Evolutionary conservation across 2,888 invertebrate species (phyloP), one percentile per base, ranked within the genome.

Genomic region (Latrodectus hesperus): DNA sequence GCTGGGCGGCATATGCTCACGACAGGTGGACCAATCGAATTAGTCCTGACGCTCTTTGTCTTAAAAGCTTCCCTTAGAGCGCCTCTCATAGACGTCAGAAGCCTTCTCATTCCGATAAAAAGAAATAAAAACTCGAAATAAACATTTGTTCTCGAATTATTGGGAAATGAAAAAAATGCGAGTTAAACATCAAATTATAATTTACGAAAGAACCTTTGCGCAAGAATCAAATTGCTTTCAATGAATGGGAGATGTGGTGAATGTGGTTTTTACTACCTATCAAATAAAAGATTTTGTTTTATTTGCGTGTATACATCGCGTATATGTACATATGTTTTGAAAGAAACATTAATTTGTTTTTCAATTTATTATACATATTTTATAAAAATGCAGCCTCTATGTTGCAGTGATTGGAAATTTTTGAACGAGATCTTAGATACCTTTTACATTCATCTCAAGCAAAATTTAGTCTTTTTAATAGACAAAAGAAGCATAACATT

Each of bases 11-110:
- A 84, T 84, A 22, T 73, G 84, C 72, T 55, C 17, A 67, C 65
- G 84, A 84, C 84, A 84, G 84, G 78, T 84, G 78, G 67, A 55
- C 84, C 84, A 84, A 84, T 84, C 77, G 84, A 84, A 84, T 84
- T 84, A 84, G 71, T 67, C 60, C 51, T 64, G 67, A 78, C 71
- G 67, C 77, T 84, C 84, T 78, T 38, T 78, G 77, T 74, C 72
- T 78, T 84, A 84, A 84, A 84, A 84, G 84, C 77, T 72, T 84
- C 77, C 67, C 22, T 49, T 17, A 52, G 64, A 81, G 22, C 51
- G 22, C 67, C 52, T 77, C 51, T n/a, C 26, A 78, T 8, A 64
- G 9, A 26, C 52, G 8, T 52, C 11, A 38, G 3, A 53, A 55
- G 14, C 67, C 12, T 74, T n/a, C n/a, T n/a, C 26, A 52, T 14